A percentile compares a stretch with the other conserved stretches of the same genome.
Conservation (phyloP, 2,797 vertebrate genomes). For the Odontamblyopus rebecca region DNA sequence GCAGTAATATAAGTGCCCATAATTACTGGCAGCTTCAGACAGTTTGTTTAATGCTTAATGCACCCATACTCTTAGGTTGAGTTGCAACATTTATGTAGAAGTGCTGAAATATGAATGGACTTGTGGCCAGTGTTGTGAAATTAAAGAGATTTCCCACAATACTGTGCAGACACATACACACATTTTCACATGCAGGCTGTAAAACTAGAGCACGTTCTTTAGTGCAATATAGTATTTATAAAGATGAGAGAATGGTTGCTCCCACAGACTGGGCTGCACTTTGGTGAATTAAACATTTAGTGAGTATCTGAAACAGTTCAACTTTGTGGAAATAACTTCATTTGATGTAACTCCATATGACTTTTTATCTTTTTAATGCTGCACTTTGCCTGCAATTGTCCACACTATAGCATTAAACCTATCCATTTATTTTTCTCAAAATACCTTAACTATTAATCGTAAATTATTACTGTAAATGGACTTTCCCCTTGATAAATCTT, state of each 20-base stretch:
- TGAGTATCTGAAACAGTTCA: slow-evolving; percentile 1
- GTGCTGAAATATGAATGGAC: slow-evolving; percentile 48
- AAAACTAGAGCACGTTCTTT: slow-evolving; percentile 40
- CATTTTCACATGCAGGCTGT: not conserved
- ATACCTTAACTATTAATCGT: too few species aligned
- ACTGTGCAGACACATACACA: slow-evolving; percentile 15
- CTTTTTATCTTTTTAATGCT: too few species aligned
- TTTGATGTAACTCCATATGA: not conserved
- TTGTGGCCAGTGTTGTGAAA: slow-evolving; percentile 44
- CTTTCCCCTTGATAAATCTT: too few species aligned
- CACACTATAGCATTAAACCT: too few species aligned
- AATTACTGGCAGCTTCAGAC: slow-evolving; percentile 4
- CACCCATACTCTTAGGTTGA: slow-evolving; percentile 29
- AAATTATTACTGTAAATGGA: too few species aligned
- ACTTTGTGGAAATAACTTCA: slow-evolving; percentile 17
- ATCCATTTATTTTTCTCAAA: too few species aligned
- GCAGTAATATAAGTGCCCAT: slow-evolving; percentile 6
- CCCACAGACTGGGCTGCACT: slow-evolving; percentile 25
- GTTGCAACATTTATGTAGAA: slow-evolving; percentile 50
- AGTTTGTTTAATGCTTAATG: slow-evolving; percentile 10
- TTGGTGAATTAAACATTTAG: slow-evolving; percentile 51
- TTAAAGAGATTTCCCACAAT: slow-evolving; percentile 51
- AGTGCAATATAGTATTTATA: slow-evolving; percentile 62
- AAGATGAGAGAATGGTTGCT: slow-evolving; percentile 27
- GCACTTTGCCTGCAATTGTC: too few species aligned